These are phyloP conservation scores for Podarcis raffonei DNA, from an alignment of 2,113 vertebrate species.

Conservation along the genomic window DNA sequence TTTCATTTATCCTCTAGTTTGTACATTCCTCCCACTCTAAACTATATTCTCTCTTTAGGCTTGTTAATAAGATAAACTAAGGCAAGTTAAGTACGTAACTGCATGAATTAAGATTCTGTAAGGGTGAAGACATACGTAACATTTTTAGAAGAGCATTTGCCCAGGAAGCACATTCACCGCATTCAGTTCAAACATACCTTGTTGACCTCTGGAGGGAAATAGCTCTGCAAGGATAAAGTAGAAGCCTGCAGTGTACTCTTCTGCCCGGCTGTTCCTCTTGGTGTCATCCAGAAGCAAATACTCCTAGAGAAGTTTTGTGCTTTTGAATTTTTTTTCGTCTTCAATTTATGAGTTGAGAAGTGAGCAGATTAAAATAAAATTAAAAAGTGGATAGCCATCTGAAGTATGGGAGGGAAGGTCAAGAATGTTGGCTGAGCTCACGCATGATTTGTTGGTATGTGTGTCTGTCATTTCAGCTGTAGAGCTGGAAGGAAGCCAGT, in stretches of 20 bases:
- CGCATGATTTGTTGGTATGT: neutral
- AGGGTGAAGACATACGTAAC: neutral
- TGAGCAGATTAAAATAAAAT: neutral
- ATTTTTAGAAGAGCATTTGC: neutral
- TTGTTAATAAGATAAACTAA: neutral
- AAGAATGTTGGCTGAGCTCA: neutral
- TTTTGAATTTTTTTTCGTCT: neutral
- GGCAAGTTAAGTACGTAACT: too few relatives aligned
- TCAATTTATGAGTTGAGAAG: neutral
- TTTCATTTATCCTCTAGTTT: neutral
- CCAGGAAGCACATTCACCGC: neutral
- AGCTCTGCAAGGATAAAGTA: neutral
- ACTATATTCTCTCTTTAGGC: neutral
- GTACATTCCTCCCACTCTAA: neutral
- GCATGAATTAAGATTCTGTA: neutral
- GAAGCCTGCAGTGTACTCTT: neutral
- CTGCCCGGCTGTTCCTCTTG: neutral
- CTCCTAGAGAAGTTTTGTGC: neutral
- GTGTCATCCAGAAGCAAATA: neutral
- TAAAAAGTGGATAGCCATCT: neutral
- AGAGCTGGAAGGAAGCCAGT: neutral
- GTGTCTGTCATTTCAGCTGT: neutral
- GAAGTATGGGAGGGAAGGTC: neutral
- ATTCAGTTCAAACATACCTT: neutral
- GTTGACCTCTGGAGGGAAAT: neutral